These are phyloP conservation scores for Eumeta japonica DNA, from an alignment of 1,140 invertebrate genomes.

Conservation along the genomic window DNA sequence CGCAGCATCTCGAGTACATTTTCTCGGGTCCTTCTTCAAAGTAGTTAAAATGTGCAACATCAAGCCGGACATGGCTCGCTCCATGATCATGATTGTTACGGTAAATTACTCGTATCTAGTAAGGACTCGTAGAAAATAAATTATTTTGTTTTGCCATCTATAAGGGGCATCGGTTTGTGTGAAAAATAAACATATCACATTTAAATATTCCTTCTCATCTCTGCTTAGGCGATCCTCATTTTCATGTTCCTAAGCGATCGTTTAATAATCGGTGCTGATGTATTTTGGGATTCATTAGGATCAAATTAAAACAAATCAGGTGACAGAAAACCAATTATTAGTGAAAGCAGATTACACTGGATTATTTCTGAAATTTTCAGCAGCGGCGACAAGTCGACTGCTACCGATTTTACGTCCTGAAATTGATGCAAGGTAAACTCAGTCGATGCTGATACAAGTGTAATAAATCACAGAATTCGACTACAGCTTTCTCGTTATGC, in stretches of 20 bases:
- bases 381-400: no score
- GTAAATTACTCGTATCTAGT: no score
- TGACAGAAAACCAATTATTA: slow-evolving; percentile 10
- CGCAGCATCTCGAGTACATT: no score
- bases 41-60: no score
- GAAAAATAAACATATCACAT: slow-evolving; percentile 6
- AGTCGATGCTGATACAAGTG: background rate
- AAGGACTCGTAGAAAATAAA: slow-evolving; percentile 5
- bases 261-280: slow-evolving; percentile 15
- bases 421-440: slow-evolving; percentile 1
- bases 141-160: slow-evolving; percentile 11
- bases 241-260: slow-evolving; percentile 10
- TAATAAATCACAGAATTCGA: slow-evolving; percentile 11
- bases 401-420: no score
- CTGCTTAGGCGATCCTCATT: slow-evolving; percentile 14
- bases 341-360: slow-evolving; percentile 13
- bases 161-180: slow-evolving; percentile 7
- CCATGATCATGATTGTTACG: no score
- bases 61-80: no score
- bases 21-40: no score
- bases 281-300: slow-evolving; percentile 17
- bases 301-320: slow-evolving; percentile 11
- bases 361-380: slow-evolving; percentile 12
- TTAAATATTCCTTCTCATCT: slow-evolving; percentile 9
- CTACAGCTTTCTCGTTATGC: slow-evolving; percentile 1